Evolutionary conservation across 2,888 invertebrate species (phyloP), one percentile per base, ranked within the genome.

Genomic region (Cryptosula pallasiana): DNA sequence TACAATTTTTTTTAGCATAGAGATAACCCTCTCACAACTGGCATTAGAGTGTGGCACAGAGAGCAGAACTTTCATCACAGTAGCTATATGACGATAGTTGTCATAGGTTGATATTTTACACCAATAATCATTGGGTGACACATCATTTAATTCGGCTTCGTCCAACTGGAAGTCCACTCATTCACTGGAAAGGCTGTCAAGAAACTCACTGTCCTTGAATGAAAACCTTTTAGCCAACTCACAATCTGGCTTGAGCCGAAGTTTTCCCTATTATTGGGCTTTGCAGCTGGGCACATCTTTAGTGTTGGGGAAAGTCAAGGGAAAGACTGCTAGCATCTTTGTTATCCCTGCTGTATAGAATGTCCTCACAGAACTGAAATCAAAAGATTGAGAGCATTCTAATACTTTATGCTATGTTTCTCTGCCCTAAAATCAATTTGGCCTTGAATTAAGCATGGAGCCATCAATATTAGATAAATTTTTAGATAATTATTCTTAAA

Each of bases 1-100:
- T 5, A 57, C n/a, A 16, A 57, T 25, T 57, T 57, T 57, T 57
- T 57, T 57, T 5, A 57, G 57, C 57, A 57, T 57, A 25, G 25
- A 57, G n/a, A 57, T 16, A 57, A 57, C 57, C n/a, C 25, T 13
- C 45, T 57, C 57, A 16, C n/a, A n/a, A 23, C n/a, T 23, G n/a
- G 57, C 57, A 57, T 57, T 57, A 23, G 13, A 16, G 57, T 57
- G 57, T 13, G 57, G 57, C 3, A 57, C 25, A 25, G 13, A 57
- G 3, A 57, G 25, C 5, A 57, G 57, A 5, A 25, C 57, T 57
- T 23, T 57, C 57, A 57, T 57, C n/a, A 57, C n/a, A 25, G 57
- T 57, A n/a, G n/a, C n/a, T n/a, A n/a, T n/a, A n/a, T n/a, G n/a
- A n/a, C n/a, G n/a, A n/a, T n/a, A n/a, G n/a, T n/a, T n/a, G n/a